Evolutionary conservation across 1,140 invertebrate genomes (phyloP).

Genomic region (Heliconius melpomene): DNA sequence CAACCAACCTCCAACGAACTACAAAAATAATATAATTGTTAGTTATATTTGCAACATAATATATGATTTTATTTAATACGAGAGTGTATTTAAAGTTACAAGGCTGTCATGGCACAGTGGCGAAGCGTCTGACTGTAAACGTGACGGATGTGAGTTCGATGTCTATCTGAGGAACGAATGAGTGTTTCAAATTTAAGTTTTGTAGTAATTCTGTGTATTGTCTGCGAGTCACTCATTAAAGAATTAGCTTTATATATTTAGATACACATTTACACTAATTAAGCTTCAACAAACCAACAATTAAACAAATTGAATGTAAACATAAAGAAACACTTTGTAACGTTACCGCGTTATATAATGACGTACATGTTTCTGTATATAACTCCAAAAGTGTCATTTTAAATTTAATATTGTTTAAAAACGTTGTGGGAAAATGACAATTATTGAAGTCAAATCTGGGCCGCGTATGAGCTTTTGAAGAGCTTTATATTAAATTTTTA

Average conservation of each 20-base stretch:
- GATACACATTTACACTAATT: neutral
- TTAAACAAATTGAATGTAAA: neutral
- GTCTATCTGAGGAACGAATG: too few relatives aligned
- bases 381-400: neutral
- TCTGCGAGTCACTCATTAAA: too few relatives aligned
- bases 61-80: too few relatives aligned
- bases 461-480: slow-evolving; percentile 7
- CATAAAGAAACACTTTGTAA: slow-evolving; percentile 9
- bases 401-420: slow-evolving; percentile 12
- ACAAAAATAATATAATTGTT: too few relatives aligned
- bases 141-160: too few relatives aligned
- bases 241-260: too few relatives aligned
- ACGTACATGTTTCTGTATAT: slow-evolving; percentile 3
- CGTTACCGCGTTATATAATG: neutral
- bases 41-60: too few relatives aligned
- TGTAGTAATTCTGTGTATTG: too few relatives aligned
- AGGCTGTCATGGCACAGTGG: too few relatives aligned
- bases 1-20: neutral
- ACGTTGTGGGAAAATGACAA: neutral
- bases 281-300: neutral
- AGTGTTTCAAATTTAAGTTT: too few relatives aligned
- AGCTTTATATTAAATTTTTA: neutral
- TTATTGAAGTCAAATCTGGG: slow-evolving; percentile 11
- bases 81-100: too few relatives aligned
- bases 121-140: too few relatives aligned